Evolutionary conservation across 2,888 invertebrate species (phyloP).

Genomic region (Clepsis dumicolana): DNA sequence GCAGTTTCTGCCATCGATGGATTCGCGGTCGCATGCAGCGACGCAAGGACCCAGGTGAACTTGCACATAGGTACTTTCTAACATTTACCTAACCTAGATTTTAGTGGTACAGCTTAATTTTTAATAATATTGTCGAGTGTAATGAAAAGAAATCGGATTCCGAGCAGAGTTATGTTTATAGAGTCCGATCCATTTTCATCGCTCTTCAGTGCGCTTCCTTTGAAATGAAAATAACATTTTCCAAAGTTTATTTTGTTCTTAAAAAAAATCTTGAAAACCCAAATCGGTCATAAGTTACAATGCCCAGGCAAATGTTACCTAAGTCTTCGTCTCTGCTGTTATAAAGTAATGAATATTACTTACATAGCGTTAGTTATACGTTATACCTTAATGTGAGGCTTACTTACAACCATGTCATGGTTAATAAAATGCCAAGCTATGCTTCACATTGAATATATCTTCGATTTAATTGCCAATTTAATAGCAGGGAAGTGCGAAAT

Average conservation of each 20-base stretch:
- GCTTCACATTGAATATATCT: background rate
- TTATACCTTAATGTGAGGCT: too few species aligned
- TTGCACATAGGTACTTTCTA: slow-evolving; percentile 78
- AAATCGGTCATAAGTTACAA: too few species aligned
- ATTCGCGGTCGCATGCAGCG: slow-evolving; percentile 76
- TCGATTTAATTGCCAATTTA: background rate
- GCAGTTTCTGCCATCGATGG: slow-evolving; percentile 93
- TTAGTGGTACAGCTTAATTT: slow-evolving; percentile 10
- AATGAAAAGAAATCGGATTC: background rate
- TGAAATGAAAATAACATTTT: background rate
- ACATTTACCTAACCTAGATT: slow-evolving; percentile 54
- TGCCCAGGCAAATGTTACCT: too few species aligned
- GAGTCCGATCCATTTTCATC: background rate
- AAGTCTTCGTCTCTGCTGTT: too few species aligned
- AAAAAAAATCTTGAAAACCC: background rate
- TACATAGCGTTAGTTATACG: background rate
- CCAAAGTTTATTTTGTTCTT: background rate
- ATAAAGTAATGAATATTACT: background rate
- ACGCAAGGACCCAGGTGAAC: slow-evolving; percentile 82
- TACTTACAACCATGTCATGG: too few species aligned
- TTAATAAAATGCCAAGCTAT: background rate
- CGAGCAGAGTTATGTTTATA: too few species aligned
- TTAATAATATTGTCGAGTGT: background rate
- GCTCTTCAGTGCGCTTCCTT: background rate
- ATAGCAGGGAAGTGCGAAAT: background rate